A percentile compares a stretch with the other conserved stretches of the same genome.
Evolutionary conservation across 1,140 invertebrate genomes (phyloP).

Genomic region (Procambarus clarkii): DNA sequence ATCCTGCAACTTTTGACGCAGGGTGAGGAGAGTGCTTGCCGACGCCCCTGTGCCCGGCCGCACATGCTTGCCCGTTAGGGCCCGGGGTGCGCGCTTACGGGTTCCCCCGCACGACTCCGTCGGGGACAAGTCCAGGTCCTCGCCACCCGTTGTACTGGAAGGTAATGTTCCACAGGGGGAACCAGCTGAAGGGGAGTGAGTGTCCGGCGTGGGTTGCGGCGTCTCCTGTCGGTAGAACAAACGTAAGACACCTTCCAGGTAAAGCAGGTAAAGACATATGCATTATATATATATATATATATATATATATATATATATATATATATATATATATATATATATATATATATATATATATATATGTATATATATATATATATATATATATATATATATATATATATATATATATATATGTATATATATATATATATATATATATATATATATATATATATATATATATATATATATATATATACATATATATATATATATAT

Average conservation of each 20-base stretch:
- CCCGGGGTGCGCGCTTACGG: slow-evolving; percentile 76
- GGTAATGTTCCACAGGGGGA: slow-evolving; percentile 41
- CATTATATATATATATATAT: too few species aligned
- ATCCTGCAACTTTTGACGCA: slow-evolving; percentile 77
- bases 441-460: too few species aligned
- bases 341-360: too few species aligned
- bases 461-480: too few species aligned
- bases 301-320: too few species aligned
- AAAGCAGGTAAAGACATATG: too few species aligned
- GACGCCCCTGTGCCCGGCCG: slow-evolving; percentile 78
- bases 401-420: too few species aligned
- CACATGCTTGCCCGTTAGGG: slow-evolving; percentile 78
- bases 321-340: too few species aligned
- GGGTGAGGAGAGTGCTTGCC: slow-evolving; percentile 76
- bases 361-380: too few species aligned
- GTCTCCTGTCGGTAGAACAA: slow-evolving; percentile 2
- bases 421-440: too few species aligned
- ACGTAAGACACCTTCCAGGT: background rate
- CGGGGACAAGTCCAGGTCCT: slow-evolving; percentile 30
- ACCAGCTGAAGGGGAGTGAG: background rate
- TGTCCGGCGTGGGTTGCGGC: slow-evolving; percentile 10
- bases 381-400: too few species aligned
- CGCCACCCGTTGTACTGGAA: slow-evolving; percentile 47
- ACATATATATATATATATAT: too few species aligned
- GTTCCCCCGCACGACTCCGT: slow-evolving; percentile 28